phyloP scores from a whole-genome alignment of 2,113 vertebrate genomes.

The Gymnobelideus leadbeateri region DNA sequence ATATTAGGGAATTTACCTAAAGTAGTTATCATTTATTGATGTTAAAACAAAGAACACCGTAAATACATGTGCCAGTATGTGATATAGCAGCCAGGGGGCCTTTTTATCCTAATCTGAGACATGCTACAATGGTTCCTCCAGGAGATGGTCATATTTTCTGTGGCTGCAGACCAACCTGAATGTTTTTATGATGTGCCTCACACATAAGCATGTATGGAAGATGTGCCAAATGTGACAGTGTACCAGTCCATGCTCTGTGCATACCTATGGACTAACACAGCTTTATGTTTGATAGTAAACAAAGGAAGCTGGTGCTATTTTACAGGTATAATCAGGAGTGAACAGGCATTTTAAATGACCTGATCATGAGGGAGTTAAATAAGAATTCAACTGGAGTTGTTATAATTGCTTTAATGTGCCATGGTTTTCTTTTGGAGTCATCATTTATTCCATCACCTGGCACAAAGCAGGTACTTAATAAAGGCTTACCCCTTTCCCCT shows the following conservation, averaged over 20 bases:
- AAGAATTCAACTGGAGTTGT: not conserved
- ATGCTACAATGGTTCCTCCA: not conserved
- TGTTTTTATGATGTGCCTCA: not conserved
- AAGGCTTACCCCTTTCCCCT: not conserved
- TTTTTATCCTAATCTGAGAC: not conserved
- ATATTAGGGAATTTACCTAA: not conserved
- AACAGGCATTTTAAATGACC: not conserved
- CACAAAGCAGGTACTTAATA: too few species aligned
- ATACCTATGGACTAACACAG: not conserved
- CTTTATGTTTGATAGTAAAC: not conserved
- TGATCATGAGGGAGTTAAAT: not conserved
- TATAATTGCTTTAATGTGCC: not conserved
- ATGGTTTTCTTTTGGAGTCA: not conserved
- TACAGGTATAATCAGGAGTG: not conserved
- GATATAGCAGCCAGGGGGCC: not conserved
- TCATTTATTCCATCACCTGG: not conserved
- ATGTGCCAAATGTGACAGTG: not conserved
- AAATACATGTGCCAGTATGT: not conserved
- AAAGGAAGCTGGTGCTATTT: not conserved
- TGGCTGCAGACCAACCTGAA: not conserved
- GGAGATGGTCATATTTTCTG: not conserved
- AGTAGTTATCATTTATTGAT: not conserved
- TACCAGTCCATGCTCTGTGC: too few species aligned
- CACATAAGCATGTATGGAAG: not conserved
- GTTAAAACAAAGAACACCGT: not conserved